phyloP scores from a whole-genome alignment of 53 echinoderm and acorn worm species.

The Holothuria leucospilota region DNA sequence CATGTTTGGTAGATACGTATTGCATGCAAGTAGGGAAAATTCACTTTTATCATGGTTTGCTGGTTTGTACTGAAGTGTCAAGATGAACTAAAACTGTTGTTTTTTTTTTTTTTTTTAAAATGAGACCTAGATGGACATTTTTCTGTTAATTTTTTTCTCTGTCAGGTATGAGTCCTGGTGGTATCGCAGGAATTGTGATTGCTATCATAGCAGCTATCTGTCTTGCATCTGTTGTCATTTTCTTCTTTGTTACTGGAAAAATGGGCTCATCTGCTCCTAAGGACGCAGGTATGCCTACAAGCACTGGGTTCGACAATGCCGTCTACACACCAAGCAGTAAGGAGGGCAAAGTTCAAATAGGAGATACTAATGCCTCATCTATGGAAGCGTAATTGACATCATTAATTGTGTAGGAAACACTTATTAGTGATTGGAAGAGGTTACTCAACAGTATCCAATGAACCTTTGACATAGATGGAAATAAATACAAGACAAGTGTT shows the following conservation, averaged over 20 bases:
- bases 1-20: too few species aligned
- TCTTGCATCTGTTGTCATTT: slow-evolving; percentile 43
- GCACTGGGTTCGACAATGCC: slow-evolving; percentile 88
- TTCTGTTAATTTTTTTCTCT: neutral
- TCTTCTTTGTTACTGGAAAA: slow-evolving; percentile 55
- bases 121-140: too few species aligned
- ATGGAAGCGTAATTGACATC: slow-evolving; percentile 40
- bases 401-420: too few species aligned
- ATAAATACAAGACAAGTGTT: too few species aligned
- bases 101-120: too few species aligned
- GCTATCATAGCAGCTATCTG: slow-evolving; percentile 49
- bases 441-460: too few species aligned
- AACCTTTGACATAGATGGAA: too few species aligned
- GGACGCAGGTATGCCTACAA: slow-evolving; percentile 49
- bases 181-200: slow-evolving; percentile 69
- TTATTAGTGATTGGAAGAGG: too few species aligned
- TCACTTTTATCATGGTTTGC: too few species aligned
- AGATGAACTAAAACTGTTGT: too few species aligned
- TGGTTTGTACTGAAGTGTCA: too few species aligned
- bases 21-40: too few species aligned
- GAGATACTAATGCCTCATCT: slow-evolving; percentile 13
- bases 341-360: slow-evolving; percentile 24
- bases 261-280: slow-evolving; percentile 2
- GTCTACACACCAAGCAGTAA: slow-evolving; percentile 64
- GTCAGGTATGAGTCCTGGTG: slow-evolving; percentile 59